Evolutionary conservation across 2,113 vertebrate genomes (phyloP).

Genomic region (Syngnathus floridae): DNA sequence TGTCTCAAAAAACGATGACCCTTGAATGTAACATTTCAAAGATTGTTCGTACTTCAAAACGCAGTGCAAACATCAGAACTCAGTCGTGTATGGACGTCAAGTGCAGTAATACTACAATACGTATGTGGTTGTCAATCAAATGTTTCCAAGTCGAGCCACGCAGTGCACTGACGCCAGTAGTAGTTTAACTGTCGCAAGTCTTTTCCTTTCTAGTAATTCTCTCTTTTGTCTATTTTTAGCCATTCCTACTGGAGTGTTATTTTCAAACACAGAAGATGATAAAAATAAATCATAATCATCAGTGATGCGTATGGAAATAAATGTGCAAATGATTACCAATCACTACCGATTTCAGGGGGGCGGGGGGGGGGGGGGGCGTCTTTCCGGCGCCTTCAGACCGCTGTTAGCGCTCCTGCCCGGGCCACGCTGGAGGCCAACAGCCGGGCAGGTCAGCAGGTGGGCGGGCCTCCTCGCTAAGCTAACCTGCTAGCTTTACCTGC

Average conservation of each 20-base stretch:
- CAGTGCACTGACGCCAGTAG: background rate
- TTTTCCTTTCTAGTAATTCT: background rate
- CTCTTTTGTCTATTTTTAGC: background rate
- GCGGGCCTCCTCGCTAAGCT: slow-evolving; percentile 4
- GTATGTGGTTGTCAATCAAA: too few relatives aligned
- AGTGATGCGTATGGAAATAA: background rate
- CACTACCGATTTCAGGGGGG: background rate
- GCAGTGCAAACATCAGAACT: too few relatives aligned
- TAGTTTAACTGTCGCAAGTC: background rate
- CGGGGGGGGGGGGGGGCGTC: background rate
- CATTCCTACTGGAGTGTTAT: background rate
- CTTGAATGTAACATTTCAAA: background rate
- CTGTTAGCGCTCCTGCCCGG: background rate
- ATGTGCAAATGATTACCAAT: background rate
- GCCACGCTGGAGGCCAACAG: background rate
- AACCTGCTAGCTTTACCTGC: slow-evolving; percentile 1
- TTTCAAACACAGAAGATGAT: background rate
- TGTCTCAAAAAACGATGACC: background rate
- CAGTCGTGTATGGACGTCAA: too few relatives aligned
- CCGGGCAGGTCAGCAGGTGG: background rate
- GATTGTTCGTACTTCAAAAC: too few relatives aligned
- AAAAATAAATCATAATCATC: background rate
- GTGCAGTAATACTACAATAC: too few relatives aligned
- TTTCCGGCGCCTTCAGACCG: background rate
- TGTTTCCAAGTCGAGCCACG: too few relatives aligned